Base-by-base conservation (phyloP, 2,113 vertebrate genomes). In the Catharus minimus region DNA sequence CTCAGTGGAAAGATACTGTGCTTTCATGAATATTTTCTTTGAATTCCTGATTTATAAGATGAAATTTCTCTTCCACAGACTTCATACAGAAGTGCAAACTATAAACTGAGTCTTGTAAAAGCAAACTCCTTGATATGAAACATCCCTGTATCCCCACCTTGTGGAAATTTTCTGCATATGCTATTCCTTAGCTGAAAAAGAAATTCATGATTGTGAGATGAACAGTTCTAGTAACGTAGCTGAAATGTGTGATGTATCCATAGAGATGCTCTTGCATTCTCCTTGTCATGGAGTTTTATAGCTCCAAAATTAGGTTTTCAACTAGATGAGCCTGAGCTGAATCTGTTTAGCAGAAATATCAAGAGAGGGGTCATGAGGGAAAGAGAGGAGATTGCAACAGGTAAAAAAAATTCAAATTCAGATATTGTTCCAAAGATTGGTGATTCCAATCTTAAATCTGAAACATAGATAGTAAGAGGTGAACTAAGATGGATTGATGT, bases 111-210 rank as follows among this genome's bases (percentile, higher is more conserved):
- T 20, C 13, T 15, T 66, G 21, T 21, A 50, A 27, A 33, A 62
- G 9, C 11, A 52, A 86, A 75, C 9, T 36, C 32, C 15, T 43
- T 39, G 13, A 21, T 66, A 27, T 17, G 36, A 91, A 93, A 30
- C 44, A 75, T 49, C 28, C 5, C 43, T 86, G 71, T 49, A 86
- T 28, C 90, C 21, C 88, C 94, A 95, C 33, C 93, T 75, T 65
- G 92, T 95, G 94, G 94, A 91, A 93, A 20, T 43, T 41, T 80
- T 56, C 36, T 64, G 68, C 39, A 56, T 62, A 56, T 3, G 5
- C 24, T 52, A 3, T 32, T 27, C 12, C 10, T 78, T 50, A 21
- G 11, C 8, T 82, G 3, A 68, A 86, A 73, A 88, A 46, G 20
- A 49, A 39, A 52, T 30, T 32, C 14, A 3, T 49, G 27, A 32